These are phyloP conservation scores for Bufotes viridis DNA, from an alignment of 2,797 vertebrate genomes.

Conservation along the genomic window DNA sequence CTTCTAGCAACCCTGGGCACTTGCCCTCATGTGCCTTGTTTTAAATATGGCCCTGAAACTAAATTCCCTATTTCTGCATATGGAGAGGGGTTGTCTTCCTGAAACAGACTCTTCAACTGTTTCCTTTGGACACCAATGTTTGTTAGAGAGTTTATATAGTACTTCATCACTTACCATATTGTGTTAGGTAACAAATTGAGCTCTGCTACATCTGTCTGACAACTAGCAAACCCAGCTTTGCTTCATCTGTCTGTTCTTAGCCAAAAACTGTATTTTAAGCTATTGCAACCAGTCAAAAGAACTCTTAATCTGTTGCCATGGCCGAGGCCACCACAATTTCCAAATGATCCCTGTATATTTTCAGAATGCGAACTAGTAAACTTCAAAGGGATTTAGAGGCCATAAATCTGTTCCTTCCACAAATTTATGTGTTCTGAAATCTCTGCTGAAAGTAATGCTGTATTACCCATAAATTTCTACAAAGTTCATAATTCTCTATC, in stretches of 20 bases:
- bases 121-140: too few relatives aligned
- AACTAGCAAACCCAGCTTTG: too few relatives aligned
- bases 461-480: slow-evolving; percentile 46
- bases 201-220: too few relatives aligned
- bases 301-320: not conserved
- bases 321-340: not conserved
- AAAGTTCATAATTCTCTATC: slow-evolving; percentile 47
- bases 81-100: too few relatives aligned
- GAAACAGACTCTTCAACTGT: too few relatives aligned
- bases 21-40: too few relatives aligned
- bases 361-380: slow-evolving; percentile 49
- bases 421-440: slow-evolving; percentile 65
- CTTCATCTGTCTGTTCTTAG: not conserved
- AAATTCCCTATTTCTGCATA: too few relatives aligned
- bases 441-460: slow-evolving; percentile 14
- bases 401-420: slow-evolving; percentile 56
- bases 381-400: slow-evolving; percentile 34
- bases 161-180: too few relatives aligned
- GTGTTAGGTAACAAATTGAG: too few relatives aligned
- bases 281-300: not conserved
- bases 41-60: too few relatives aligned
- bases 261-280: not conserved
- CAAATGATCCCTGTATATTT: slow-evolving; percentile 39
- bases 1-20: too few relatives aligned
- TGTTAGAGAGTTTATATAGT: too few relatives aligned